Conservation (phyloP, 2,888 invertebrate genomes). For the Limnephilus auricula region DNA sequence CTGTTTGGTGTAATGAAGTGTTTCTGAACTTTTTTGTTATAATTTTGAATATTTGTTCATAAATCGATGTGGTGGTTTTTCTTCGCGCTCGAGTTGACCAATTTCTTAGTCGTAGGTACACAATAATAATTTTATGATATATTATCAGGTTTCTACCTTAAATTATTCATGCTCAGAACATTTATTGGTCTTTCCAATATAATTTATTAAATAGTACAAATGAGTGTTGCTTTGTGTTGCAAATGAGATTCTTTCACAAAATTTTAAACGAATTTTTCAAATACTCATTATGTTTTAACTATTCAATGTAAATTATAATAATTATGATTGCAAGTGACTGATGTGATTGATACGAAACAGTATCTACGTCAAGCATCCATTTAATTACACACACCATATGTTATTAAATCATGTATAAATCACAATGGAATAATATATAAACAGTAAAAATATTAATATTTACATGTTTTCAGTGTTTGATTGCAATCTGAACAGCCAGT, state of each 20-base stretch:
- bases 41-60: not conserved
- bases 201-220: not conserved
- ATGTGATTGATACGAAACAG: not conserved
- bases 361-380: not conserved
- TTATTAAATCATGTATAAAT: constrained; percentile 18
- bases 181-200: not conserved
- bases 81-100: not conserved
- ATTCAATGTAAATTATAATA: not conserved
- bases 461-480: constrained; percentile 34
- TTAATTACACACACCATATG: constrained; percentile 1
- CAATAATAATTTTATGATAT: not conserved
- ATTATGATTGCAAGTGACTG: not conserved
- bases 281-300: not conserved
- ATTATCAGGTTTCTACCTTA: not conserved
- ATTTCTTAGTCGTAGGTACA: not conserved
- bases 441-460: constrained; percentile 20
- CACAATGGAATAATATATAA: not conserved
- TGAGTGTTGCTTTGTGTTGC: not conserved
- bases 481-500: constrained; percentile 9
- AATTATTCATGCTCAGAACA: not conserved
- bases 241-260: not conserved
- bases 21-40: not conserved
- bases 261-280: not conserved
- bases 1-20: not conserved
- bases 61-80: not conserved